These are phyloP conservation scores for Cherax destructor DNA, from an alignment of 1,140 invertebrate genomes.

Conservation along the genomic window DNA sequence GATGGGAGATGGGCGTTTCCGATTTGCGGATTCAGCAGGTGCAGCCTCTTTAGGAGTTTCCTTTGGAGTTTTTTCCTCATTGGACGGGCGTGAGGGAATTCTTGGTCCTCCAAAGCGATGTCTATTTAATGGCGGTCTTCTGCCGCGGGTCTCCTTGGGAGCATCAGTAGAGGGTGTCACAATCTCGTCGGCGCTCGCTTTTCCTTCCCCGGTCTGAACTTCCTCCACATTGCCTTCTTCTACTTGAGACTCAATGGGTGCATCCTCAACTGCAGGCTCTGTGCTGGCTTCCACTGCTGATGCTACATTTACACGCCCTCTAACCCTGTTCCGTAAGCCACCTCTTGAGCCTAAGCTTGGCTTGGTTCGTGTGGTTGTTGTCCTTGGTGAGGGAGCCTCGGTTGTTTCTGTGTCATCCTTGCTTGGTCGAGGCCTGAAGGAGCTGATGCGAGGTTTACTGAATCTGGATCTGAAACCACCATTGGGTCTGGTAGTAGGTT, in stretches of 20 bases:
- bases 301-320: not conserved
- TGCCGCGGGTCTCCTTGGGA: not conserved
- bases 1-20: not conserved
- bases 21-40: not conserved
- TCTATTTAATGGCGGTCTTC: slow-evolving; percentile 21
- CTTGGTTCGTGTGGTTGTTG: not conserved
- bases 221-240: not conserved
- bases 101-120: slow-evolving; percentile 20
- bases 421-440: not conserved
- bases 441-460: slow-evolving; percentile 1
- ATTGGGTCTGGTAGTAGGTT: not conserved
- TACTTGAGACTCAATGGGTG: not conserved
- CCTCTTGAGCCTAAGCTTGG: not conserved
- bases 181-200: not conserved
- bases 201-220: not conserved
- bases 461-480: slow-evolving; percentile 6
- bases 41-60: not conserved
- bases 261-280: not conserved
- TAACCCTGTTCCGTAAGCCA: not conserved
- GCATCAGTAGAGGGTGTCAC: not conserved
- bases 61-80: not conserved
- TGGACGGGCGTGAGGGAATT: not conserved
- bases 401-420: not conserved
- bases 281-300: not conserved
- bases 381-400: not conserved